A percentile compares a stretch with the other conserved stretches of the same genome.
These are phyloP conservation scores for Phragmatobia fuliginosa DNA, from an alignment of 2,888 invertebrate genomes.

Conservation along the genomic window DNA sequence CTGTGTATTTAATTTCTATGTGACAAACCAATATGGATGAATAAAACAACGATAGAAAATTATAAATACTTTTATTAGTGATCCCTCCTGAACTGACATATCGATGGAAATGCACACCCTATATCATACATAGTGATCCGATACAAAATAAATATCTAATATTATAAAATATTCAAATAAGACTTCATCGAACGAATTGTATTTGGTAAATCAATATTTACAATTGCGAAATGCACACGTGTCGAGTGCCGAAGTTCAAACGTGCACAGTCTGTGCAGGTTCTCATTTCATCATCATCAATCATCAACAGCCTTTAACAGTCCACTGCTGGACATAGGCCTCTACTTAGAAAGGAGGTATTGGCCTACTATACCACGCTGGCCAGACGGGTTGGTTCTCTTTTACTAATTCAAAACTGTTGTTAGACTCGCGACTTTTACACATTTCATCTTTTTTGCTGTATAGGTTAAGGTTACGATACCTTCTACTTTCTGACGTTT, in stretches of 20 bases:
- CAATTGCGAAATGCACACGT: background rate
- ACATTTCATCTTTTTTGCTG: too few species aligned
- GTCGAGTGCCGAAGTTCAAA: background rate
- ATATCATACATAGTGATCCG: slow-evolving; percentile 29
- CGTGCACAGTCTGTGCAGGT: background rate
- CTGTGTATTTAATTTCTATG: background rate
- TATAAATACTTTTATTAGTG: slow-evolving; percentile 79
- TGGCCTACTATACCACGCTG: too few species aligned
- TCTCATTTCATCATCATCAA: too few species aligned
- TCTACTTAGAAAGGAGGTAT: too few species aligned
- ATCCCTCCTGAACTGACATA: slow-evolving; percentile 63
- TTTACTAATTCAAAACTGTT: too few species aligned
- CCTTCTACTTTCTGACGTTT: too few species aligned
- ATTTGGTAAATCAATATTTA: background rate
- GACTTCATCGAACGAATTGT: background rate
- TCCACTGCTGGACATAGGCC: too few species aligned
- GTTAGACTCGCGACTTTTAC: too few species aligned
- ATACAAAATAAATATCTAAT: slow-evolving; percentile 7
- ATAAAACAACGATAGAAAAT: slow-evolving; percentile 73
- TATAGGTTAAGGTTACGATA: too few species aligned
- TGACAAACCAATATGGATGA: slow-evolving; percentile 36
- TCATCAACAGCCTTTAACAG: too few species aligned
- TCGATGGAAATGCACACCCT: slow-evolving; percentile 32
- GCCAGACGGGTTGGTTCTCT: too few species aligned
- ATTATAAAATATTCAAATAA: background rate